Conservation (phyloP, 2,888 invertebrate genomes). For the Glyphotaelius pellucidus region DNA sequence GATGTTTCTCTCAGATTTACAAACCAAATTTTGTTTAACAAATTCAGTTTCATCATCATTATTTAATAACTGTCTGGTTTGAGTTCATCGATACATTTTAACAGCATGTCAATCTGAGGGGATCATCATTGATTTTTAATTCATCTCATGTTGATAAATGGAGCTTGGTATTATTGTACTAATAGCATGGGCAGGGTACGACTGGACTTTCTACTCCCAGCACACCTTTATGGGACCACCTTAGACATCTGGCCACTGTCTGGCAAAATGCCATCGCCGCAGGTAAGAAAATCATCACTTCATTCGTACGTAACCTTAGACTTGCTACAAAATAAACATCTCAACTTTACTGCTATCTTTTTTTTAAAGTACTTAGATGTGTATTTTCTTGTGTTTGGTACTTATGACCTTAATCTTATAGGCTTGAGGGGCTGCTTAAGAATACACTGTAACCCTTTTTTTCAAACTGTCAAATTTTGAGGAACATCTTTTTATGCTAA, state of each 20-base stretch:
- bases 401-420: too few species aligned
- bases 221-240: constrained; percentile 74
- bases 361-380: too few species aligned
- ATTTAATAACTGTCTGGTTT: constrained; percentile 12
- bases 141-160: constrained; percentile 53
- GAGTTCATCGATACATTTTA: constrained; percentile 34
- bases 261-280: constrained; percentile 70
- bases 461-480: background rate
- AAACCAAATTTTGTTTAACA: constrained; percentile 12
- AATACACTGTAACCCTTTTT: too few species aligned
- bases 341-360: background rate
- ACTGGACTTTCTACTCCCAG: constrained; percentile 70
- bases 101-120: constrained; percentile 61
- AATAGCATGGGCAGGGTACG: constrained; percentile 80
- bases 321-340: background rate
- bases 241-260: constrained; percentile 72
- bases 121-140: constrained; percentile 45
- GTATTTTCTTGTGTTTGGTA: too few species aligned
- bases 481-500: background rate
- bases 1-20: constrained; percentile 59
- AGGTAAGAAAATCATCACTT: constrained; percentile 63
- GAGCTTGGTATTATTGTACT: constrained; percentile 72
- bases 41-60: constrained; percentile 12
- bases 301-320: background rate
- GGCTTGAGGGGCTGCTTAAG: too few species aligned